Conservation (phyloP, 2,888 invertebrate species). For the Chaetoderma sp. region DNA sequence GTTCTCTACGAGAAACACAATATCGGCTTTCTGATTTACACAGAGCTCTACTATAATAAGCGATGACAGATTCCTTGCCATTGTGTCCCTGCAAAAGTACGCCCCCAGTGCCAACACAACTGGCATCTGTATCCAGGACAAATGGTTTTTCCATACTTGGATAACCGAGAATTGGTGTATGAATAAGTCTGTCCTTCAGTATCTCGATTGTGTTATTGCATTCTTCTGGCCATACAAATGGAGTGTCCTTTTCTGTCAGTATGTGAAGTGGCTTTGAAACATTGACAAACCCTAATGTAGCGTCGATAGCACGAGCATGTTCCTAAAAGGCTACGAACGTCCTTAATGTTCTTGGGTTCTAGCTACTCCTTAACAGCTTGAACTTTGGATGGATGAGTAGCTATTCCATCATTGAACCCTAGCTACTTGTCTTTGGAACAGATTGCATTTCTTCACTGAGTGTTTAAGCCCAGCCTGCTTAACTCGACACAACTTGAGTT, state of each 20-base stretch:
- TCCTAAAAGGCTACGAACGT: not conserved
- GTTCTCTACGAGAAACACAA: not conserved
- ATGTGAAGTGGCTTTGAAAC: not conserved
- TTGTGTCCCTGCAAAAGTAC: not conserved
- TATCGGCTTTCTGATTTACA: not conserved
- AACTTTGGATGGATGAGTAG: conserved; percentile 11
- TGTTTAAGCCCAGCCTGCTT: no score
- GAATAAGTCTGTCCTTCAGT: not conserved
- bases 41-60: not conserved
- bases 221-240: not conserved
- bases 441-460: no score
- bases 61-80: not conserved
- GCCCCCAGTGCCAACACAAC: not conserved
- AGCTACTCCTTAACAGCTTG: not conserved
- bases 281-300: not conserved
- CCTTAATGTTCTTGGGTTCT: not conserved
- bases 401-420: conserved; percentile 9
- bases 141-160: not conserved
- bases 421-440: not conserved
- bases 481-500: no score
- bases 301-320: not conserved
- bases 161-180: not conserved
- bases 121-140: not conserved
- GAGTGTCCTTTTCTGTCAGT: not conserved
- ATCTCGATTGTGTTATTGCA: not conserved